Evolutionary conservation across 2,888 invertebrate species (phyloP).

Genomic region (Lutraria lutraria): DNA sequence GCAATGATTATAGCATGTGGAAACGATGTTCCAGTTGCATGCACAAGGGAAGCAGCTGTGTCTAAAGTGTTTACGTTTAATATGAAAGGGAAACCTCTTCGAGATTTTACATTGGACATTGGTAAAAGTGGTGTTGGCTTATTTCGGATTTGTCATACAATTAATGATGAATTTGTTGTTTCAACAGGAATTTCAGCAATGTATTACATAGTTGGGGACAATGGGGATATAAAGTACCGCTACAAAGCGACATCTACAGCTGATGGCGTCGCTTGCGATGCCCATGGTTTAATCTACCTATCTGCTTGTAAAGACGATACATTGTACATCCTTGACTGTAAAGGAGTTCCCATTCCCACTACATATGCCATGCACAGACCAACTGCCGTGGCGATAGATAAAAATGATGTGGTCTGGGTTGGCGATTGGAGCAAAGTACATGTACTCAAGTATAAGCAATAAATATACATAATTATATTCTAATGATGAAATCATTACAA

Average conservation of each 20-base stretch:
- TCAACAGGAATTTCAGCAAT: conserved; percentile 62
- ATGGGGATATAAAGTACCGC: conserved; percentile 57
- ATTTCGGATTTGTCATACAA: conserved; percentile 63
- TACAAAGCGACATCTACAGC: conserved; percentile 60
- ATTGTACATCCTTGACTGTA: conserved; percentile 58
- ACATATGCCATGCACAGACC: conserved; percentile 69
- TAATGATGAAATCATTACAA: too few species aligned
- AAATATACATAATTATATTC: not conserved
- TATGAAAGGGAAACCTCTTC: conserved; percentile 46
- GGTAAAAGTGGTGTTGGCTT: conserved; percentile 56
- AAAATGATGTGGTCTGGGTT: conserved; percentile 63
- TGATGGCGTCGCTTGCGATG: conserved; percentile 53
- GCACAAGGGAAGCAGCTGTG: conserved; percentile 53
- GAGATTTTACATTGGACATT: conserved; percentile 55
- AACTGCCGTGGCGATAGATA: conserved; percentile 64
- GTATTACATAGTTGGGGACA: conserved; percentile 59
- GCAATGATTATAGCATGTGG: conserved; percentile 60
- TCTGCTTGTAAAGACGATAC: conserved; percentile 64
- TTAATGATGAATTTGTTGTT: conserved; percentile 62
- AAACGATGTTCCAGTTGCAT: conserved; percentile 66
- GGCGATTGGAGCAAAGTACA: conserved; percentile 68
- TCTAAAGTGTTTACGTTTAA: conserved; percentile 56
- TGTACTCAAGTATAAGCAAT: conserved; percentile 59
- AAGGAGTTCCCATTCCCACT: conserved; percentile 62
- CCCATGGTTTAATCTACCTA: conserved; percentile 65